Evolutionary conservation across 2,888 invertebrate genomes (phyloP), one percentile per base, ranked within the genome.

Genomic region (Alcis repandata): DNA sequence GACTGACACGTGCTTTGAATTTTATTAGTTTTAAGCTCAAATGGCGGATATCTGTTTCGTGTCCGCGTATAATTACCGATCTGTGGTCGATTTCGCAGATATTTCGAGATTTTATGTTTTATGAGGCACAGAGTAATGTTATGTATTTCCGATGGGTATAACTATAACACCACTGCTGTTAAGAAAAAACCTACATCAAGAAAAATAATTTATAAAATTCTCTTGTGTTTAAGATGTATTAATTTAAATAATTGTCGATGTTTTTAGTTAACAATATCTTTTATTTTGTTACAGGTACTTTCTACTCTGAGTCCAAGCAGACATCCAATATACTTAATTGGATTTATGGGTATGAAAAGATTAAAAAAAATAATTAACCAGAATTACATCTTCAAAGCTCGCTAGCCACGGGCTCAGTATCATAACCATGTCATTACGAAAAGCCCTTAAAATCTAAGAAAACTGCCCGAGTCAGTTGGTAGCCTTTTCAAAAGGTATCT

Each of bases 1-100:
- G 61, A 62, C 67, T 53, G 54, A 61, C 70, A 69, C 60, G 67
- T 72, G 65, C 63, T 66, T 62, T 46, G 38, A 59, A 51, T 67
- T 72, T 70, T 70, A 70, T 63, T 56, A 33, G 59, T 56, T 61
- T 65, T 17, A 10, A 8, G 2, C 52, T 48, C 17, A 27, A 38
- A 32, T 32, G 36, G 43, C 51, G 57, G 52, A 63, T 52, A 45
- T 63, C 43, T 63, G 63, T 38, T 58, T 63, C 22, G 1, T 58
- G 45, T 52, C 22, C 13, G 40, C 10, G n/a, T 27, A 45, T 52
- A 48, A 51, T 51, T 56, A 41, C 54, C 15, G 33, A 17, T 59
- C 10, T 33, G 36, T 3, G 56, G 48, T 17, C 40, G 40, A 11
- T 11, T 10, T 9, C 19, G 22, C n/a, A 48, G 43, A 38, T 57